Percentiles rank a stretch among this genome's conserved stretches.
Evolutionary conservation across 2,797 vertebrate species (phyloP).

Genomic region (Anolis apletophallus): DNA sequence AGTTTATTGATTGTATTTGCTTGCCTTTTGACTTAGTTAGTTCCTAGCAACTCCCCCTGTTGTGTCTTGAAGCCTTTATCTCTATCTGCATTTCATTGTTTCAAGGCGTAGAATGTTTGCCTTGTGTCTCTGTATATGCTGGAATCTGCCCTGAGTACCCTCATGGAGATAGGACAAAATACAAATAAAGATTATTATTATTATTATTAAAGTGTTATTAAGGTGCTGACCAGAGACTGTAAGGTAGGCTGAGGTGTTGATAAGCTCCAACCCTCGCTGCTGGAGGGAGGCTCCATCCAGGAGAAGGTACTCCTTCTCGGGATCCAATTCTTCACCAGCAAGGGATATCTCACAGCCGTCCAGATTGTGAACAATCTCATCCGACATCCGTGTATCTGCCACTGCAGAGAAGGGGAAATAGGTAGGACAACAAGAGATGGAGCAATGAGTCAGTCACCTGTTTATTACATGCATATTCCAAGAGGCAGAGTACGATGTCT

Average conservation of each 20-base stretch:
- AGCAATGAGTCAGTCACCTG: no score
- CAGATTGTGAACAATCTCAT: conserved; percentile 97
- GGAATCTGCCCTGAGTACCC: no score
- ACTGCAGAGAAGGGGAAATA: conserved; percentile 59
- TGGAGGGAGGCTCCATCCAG: conserved; percentile 89
- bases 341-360: conserved; percentile 96
- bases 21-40: no score
- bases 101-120: no score
- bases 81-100: no score
- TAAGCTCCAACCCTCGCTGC: conserved; percentile 93
- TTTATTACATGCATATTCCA: not conserved
- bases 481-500: no score
- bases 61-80: no score
- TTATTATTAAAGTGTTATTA: not conserved
- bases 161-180: no score
- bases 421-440: not conserved
- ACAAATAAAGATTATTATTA: no score
- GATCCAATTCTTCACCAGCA: conserved; percentile 93
- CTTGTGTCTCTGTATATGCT: no score
- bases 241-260: conserved; percentile 95
- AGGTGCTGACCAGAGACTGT: conserved; percentile 85
- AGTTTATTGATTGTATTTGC: no score
- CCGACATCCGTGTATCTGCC: conserved; percentile 90
- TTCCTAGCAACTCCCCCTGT: no score
- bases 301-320: conserved; percentile 91